Percentiles rank a stretch among this genome's conserved stretches.
phyloP scores from a whole-genome alignment of 2,888 invertebrate species.

The Drosophila koepferae region DNA sequence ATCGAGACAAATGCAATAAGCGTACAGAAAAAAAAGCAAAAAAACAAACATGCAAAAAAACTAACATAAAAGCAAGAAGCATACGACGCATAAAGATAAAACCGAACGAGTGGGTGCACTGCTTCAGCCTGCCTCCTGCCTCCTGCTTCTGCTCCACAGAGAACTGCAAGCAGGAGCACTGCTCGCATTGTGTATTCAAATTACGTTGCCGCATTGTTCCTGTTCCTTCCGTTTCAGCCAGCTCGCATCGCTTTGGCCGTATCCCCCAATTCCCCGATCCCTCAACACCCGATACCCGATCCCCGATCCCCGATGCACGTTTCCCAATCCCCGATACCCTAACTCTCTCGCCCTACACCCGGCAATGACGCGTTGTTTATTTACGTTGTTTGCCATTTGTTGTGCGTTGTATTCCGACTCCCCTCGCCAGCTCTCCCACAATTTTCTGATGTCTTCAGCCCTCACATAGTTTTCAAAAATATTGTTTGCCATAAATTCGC shows the following conservation, averaged over 20 bases:
- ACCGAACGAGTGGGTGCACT: constrained; percentile 58
- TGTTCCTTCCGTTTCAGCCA: constrained; percentile 38
- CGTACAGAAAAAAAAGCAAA: constrained; percentile 48
- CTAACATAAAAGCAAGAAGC: constrained; percentile 37
- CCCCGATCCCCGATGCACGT: constrained; percentile 5
- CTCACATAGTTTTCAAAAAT: constrained; percentile 62
- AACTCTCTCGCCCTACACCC: constrained; percentile 13
- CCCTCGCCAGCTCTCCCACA: neutral
- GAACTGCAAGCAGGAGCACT: constrained; percentile 33
- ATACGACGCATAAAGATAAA: constrained; percentile 68
- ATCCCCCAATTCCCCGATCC: constrained; percentile 13
- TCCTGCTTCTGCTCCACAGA: constrained; percentile 10
- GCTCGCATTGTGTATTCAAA: constrained; percentile 76
- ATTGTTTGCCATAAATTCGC: constrained; percentile 74
- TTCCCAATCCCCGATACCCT: constrained; percentile 4
- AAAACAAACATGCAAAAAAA: constrained; percentile 20
- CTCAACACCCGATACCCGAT: constrained; percentile 15
- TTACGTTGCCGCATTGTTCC: constrained; percentile 68
- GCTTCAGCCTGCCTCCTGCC: constrained; percentile 54
- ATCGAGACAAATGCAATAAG: constrained; percentile 81
- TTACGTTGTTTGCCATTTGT: constrained; percentile 76
- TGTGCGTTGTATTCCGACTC: constrained; percentile 32
- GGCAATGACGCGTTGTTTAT: constrained; percentile 62
- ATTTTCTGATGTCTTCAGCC: neutral
- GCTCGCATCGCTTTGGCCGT: constrained; percentile 14